phyloP scores from a whole-genome alignment of 2,888 invertebrate genomes.

The Synanthedon andrenaeformis region DNA sequence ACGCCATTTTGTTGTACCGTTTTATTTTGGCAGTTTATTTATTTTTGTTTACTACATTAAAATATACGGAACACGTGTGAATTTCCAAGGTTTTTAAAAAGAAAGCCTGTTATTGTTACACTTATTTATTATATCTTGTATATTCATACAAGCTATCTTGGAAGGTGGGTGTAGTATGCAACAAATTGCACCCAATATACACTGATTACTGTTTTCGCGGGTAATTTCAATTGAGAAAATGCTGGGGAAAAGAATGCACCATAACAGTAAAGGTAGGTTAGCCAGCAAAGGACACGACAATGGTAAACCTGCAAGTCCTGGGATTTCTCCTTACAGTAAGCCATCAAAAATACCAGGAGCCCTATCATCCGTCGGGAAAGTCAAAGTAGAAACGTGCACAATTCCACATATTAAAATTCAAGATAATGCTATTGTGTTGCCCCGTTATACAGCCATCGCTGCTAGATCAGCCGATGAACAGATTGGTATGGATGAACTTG shows the following conservation, averaged over 20 bases:
- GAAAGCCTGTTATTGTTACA: too few relatives aligned
- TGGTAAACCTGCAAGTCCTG: conserved; percentile 63
- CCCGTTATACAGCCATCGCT: conserved; percentile 75
- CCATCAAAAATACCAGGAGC: conserved; percentile 56
- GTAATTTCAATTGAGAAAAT: conserved; percentile 47
- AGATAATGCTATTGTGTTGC: conserved; percentile 76
- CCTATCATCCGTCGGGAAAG: conserved; percentile 52
- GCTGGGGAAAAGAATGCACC: conserved; percentile 66
- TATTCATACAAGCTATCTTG: too few relatives aligned
- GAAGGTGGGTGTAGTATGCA: too few relatives aligned
- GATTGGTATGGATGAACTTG: conserved; percentile 89
- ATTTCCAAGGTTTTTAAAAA: too few relatives aligned
- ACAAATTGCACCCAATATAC: too few relatives aligned
- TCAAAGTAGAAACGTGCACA: conserved; percentile 51
- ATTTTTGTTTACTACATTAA: too few relatives aligned
- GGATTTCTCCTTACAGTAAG: conserved; percentile 58
- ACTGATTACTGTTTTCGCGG: conserved; percentile 23
- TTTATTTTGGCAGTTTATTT: too few relatives aligned
- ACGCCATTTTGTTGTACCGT: neutral
- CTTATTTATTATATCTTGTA: too few relatives aligned
- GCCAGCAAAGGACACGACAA: conserved; percentile 63
- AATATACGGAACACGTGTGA: too few relatives aligned
- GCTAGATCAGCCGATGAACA: conserved; percentile 79
- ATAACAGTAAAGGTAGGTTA: conserved; percentile 60
- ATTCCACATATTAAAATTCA: conserved; percentile 77